Base-by-base conservation (phyloP, 2,888 invertebrate species). In the Syrista parreyssii region DNA sequence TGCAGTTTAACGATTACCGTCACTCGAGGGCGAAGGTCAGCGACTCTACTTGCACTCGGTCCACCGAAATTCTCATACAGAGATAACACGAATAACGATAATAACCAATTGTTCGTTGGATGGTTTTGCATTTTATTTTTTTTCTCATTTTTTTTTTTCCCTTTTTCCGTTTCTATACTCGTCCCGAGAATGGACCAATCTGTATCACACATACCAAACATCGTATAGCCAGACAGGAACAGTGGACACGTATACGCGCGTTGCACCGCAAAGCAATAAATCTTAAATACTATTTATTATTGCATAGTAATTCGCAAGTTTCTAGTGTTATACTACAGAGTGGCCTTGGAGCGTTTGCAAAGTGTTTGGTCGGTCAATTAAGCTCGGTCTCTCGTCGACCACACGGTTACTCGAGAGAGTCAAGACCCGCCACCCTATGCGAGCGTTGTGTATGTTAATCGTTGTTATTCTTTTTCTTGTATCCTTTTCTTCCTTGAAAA, bases 241-340 rank as follows among this genome's bases (percentile, higher is more conserved):
- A 55, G 55, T 55, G 23, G 23, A 55, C 55, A 23, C 23, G 55
- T 23, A 2, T 9, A 23, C 23, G 9, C 40, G 40, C 55, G 23
- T 55, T 71, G 31, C 31, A 11, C 31, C 31, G 71, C 31, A 15
- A 71, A 71, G 71, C 71, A 71, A 71, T 71, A 71, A 71, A 71
- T 71, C 32, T 71, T 71, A 71, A 55, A 71, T 71, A 32, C 12
- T 71, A 71, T 32, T 71, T 32, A 32, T 71, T 31, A 71, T 71
- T 71, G 31, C 71, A 31, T 11, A 31, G 31, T 32, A 32, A 71
- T 12, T 31, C 31, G 31, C 31, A 15, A 32, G 15, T 31, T 71
- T 31, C 31, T 23, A 31, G 71, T 55, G 9, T 55, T 55, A 1
- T 32, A 31, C 71, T 71, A 71, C 71, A 71, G 32, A 31, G 31